Conservation (phyloP, 2,888 invertebrate species). For the Tanypteryx hageni region DNA sequence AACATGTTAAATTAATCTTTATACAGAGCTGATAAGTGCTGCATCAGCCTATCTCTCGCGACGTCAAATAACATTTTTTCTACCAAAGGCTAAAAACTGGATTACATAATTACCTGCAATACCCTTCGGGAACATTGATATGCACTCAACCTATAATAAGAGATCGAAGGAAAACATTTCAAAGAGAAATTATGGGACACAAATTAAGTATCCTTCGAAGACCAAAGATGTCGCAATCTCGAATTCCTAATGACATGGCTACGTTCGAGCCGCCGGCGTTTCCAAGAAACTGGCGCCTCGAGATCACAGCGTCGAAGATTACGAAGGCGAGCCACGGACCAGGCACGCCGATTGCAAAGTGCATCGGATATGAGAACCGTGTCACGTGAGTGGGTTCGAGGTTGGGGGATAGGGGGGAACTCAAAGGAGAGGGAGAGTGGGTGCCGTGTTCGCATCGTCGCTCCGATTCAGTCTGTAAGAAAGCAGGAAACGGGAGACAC, state of each 20-base stretch:
- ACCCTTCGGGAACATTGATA: not conserved
- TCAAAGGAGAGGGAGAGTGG: not conserved
- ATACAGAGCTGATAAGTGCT: too few species aligned
- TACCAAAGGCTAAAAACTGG: too few species aligned
- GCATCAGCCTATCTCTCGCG: too few species aligned
- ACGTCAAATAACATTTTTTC: too few species aligned
- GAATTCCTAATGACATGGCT: not conserved
- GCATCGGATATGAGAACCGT: conserved; percentile 33
- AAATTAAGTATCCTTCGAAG: not conserved
- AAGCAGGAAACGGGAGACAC: conserved; percentile 11
- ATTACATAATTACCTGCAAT: too few species aligned
- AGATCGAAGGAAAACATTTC: not conserved
- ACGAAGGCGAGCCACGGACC: conserved; percentile 14
- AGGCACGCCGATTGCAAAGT: conserved; percentile 47
- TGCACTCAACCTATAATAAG: not conserved
- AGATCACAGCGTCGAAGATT: conserved; percentile 10
- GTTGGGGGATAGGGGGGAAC: not conserved
- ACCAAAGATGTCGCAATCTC: conserved; percentile 7
- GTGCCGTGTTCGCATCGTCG: conserved; percentile 1
- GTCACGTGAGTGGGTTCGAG: not conserved
- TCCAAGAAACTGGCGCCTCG: conserved; percentile 1
- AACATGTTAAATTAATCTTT: too few species aligned
- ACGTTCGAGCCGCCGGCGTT: not conserved
- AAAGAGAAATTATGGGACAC: not conserved
- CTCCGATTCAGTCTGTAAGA: not conserved